These are phyloP conservation scores for Oncorhynchus nerka DNA, from an alignment of 2,113 vertebrate genomes.

Conservation along the genomic window DNA sequence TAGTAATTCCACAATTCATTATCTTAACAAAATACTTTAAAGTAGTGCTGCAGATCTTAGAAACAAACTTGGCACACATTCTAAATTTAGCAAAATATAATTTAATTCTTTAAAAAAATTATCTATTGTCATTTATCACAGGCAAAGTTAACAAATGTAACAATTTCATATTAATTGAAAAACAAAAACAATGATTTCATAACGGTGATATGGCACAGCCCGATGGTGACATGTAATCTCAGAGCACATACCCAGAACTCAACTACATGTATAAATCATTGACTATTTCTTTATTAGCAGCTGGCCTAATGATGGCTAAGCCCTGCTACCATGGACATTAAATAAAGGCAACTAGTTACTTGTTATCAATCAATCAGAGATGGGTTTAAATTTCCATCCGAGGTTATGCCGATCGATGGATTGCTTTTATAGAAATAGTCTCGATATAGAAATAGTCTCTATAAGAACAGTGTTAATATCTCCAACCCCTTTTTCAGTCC, in stretches of 20 bases:
- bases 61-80: conserved; percentile 17
- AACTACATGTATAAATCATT: conserved; percentile 51
- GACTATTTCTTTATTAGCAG: conserved; percentile 48
- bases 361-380: conserved; percentile 42
- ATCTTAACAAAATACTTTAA: too few species aligned
- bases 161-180: conserved; percentile 63
- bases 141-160: conserved; percentile 71
- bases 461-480: conserved; percentile 49
- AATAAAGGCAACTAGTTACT: conserved; percentile 46
- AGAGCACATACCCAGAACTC: conserved; percentile 48
- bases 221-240: conserved; percentile 59
- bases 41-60: background rate
- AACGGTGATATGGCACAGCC: conserved; percentile 62
- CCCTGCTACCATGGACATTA: conserved; percentile 73
- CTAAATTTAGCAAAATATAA: conserved; percentile 72
- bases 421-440: conserved; percentile 64
- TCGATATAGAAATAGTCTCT: conserved; percentile 62
- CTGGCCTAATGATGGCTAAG: conserved; percentile 60
- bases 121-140: conserved; percentile 61
- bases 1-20: too few species aligned
- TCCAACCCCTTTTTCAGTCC: conserved; percentile 26
- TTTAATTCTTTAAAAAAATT: conserved; percentile 70
- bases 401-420: conserved; percentile 54
- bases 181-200: conserved; percentile 48
- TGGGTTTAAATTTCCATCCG: conserved; percentile 29